phyloP scores from a whole-genome alignment of 2,797 vertebrate genomes.

The Capromys pilorides region DNA sequence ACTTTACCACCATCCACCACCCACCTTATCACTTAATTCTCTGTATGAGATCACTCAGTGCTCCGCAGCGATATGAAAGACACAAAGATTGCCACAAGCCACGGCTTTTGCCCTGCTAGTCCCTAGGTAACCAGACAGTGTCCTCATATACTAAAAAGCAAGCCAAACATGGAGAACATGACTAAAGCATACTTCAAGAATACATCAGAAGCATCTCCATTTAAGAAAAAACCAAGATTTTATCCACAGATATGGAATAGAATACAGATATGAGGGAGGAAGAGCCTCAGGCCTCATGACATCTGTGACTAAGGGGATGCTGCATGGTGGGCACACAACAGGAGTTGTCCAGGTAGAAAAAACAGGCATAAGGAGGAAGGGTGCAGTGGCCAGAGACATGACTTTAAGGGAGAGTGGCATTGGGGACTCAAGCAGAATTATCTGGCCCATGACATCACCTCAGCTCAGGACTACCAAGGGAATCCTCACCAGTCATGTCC shows the following conservation, averaged over 20 bases:
- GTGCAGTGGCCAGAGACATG: not conserved
- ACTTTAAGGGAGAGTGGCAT: not conserved
- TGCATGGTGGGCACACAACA: not conserved
- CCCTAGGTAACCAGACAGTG: not conserved
- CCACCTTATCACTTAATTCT: no score
- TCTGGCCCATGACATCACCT: not conserved
- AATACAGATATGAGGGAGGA: not conserved
- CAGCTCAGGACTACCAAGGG: not conserved
- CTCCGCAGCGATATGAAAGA: not conserved
- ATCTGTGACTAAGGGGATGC: not conserved
- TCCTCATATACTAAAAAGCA: constrained; percentile 38
- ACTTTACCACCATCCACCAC: not conserved
- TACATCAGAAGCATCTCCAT: not conserved
- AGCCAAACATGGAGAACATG: not conserved
- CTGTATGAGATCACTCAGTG: not conserved
- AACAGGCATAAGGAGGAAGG: not conserved
- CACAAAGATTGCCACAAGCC: not conserved
- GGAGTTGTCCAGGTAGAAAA: not conserved
- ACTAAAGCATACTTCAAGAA: not conserved
- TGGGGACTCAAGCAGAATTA: constrained; percentile 28
- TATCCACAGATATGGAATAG: not conserved
- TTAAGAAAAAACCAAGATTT: not conserved
- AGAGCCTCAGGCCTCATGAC: not conserved
- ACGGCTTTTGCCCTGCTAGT: not conserved
- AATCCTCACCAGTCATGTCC: constrained; percentile 35